Evolutionary conservation across 2,113 vertebrate species (phyloP), one percentile per base, ranked within the genome.

Genomic region (Sardina pilchardus): DNA sequence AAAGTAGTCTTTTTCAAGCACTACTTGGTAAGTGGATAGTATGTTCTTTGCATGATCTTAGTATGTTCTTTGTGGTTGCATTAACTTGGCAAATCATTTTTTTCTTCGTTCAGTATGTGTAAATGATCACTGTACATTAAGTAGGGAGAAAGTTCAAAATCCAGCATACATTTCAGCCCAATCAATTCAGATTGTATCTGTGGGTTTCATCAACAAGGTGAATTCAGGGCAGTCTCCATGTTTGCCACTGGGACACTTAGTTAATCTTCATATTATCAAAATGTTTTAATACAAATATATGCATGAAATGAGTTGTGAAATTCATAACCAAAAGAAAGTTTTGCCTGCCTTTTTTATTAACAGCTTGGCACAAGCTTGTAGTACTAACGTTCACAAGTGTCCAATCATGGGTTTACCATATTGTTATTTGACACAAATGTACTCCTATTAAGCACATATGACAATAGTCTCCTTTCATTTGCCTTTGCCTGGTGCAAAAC

Each of bases 1-100:
- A 95, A 91, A 99, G 97, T 95, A 97, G 96, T 91, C 95, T 99
- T 89, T 99, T 99, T 93, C 96, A 97, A 93, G 98, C 97, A 67
- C 95, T 99, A 91, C 94, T 99, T 87, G 97, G 98, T 99, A 96
- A 94, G 97, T 96, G 43, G 59, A 67, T 14, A 47, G 2, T 56
- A 36, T 14, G 56, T 17, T 36, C 50, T 67, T 42, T 78, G 81
- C 39, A 42, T 42, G 39, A 42, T 42, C 4, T 42, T 42, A 42
- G 39, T 42, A 42, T 42, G 39, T 42, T 42, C 39, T 42, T 42
- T 24, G 19, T 59, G 53, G 19, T 59, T 59, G 53, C 12, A 14
- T 47, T 47, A 9, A 14, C 45, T 14, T 12, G 12, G 45, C 6
- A 47, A 9, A 47, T 1, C 44, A 12, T 47, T 12, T 6, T 75